These are phyloP conservation scores for Eriocheir sinensis DNA, from an alignment of 1,140 invertebrate genomes.

Conservation along the genomic window DNA sequence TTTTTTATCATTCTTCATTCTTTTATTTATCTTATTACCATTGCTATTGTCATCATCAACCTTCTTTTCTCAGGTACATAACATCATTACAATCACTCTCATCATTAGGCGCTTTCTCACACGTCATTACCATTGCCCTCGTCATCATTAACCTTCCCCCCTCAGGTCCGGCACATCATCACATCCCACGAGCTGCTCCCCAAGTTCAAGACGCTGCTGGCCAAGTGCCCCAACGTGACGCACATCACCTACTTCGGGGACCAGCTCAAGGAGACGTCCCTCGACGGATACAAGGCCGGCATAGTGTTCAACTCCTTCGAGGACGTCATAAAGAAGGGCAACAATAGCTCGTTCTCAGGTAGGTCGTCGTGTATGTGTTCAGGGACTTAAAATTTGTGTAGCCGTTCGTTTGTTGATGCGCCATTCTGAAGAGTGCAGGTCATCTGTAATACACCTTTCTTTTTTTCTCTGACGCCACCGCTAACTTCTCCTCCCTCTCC, in stretches of 20 bases:
- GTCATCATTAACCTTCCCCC: conserved; percentile 79
- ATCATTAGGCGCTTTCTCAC: too few relatives aligned
- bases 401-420: too few relatives aligned
- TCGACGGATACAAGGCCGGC: conserved; percentile 83
- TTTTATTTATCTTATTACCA: too few relatives aligned
- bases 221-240: conserved; percentile 78
- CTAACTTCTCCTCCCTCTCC: neutral
- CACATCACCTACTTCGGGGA: conserved; percentile 77
- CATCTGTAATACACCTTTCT: too few relatives aligned
- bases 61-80: too few relatives aligned
- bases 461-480: too few relatives aligned
- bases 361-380: too few relatives aligned
- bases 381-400: too few relatives aligned
- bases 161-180: conserved; percentile 87
- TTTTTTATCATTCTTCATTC: too few relatives aligned
- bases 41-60: too few relatives aligned
- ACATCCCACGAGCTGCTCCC: conserved; percentile 94
- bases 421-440: too few relatives aligned
- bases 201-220: conserved; percentile 92
- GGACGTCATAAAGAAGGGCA: conserved; percentile 83
- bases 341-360: conserved; percentile 81
- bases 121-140: neutral
- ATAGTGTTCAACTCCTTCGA: conserved; percentile 87
- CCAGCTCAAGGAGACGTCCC: conserved; percentile 79
- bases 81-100: too few relatives aligned